Evolutionary conservation across 2,888 invertebrate genomes (phyloP).

Genomic region (Tiliacea aurago): DNA sequence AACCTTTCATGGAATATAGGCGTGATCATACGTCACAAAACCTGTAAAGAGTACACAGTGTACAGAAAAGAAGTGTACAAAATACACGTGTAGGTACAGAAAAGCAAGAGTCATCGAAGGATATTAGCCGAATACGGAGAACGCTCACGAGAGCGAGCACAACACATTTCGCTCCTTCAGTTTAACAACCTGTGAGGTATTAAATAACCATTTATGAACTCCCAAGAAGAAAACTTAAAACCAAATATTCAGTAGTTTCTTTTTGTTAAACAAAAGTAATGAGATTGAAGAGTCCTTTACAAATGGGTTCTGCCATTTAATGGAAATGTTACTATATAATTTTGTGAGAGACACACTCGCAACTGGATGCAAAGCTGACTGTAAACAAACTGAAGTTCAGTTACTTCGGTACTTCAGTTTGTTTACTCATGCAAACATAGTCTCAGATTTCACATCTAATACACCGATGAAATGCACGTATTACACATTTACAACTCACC

Average conservation of each 20-base stretch:
- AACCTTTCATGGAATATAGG: accelerated
- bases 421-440: constrained; percentile 5
- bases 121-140: constrained; percentile 21
- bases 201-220: background rate
- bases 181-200: constrained; percentile 2
- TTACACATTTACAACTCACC: constrained; percentile 55
- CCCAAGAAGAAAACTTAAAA: no score
- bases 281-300: background rate
- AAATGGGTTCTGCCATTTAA: background rate
- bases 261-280: background rate
- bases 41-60: background rate
- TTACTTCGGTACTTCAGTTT: no score
- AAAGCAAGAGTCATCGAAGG: constrained; percentile 23
- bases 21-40: background rate
- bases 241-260: background rate
- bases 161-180: constrained; percentile 4
- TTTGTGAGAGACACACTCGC: background rate
- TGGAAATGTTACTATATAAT: background rate
- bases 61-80: background rate
- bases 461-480: constrained; percentile 33
- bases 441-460: constrained; percentile 30
- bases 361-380: background rate
- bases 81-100: background rate
- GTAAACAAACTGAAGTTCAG: no score
- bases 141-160: background rate